phyloP scores from a whole-genome alignment of 2,797 vertebrate species.

The Ara ararauna region DNA sequence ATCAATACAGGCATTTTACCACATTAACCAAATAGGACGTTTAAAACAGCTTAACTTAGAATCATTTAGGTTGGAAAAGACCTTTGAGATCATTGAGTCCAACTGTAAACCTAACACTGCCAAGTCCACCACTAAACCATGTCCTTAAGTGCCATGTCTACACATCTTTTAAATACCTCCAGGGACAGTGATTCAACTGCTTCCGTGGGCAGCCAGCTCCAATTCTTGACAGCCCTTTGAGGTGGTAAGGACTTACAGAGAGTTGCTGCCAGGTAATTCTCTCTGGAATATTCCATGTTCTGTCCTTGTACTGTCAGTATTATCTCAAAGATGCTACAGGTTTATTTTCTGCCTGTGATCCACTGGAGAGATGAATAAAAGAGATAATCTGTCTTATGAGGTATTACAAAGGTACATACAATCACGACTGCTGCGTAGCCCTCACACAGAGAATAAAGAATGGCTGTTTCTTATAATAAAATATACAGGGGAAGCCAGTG shows the following conservation, averaged over 20 bases:
- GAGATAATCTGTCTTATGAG: accelerated
- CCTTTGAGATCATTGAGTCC: not conserved
- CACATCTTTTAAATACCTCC: not conserved
- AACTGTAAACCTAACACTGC: not conserved
- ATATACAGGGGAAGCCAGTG: not conserved
- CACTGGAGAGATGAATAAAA: not conserved
- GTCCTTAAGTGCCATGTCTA: not conserved
- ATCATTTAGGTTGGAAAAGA: not conserved
- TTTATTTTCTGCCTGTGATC: constrained; percentile 24
- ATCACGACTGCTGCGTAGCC: not conserved
- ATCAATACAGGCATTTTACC: constrained; percentile 18
- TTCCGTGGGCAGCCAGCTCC: not conserved
- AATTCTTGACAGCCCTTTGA: not conserved
- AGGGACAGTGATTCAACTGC: not conserved
- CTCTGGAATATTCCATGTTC: not conserved
- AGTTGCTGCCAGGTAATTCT: not conserved
- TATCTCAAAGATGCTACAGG: not conserved
- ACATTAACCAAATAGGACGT: not conserved
- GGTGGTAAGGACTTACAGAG: not conserved
- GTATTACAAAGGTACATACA: not conserved
- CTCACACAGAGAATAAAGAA: not conserved
- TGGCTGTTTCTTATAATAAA: not conserved
- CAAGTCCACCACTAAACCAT: not conserved
- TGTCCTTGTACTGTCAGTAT: not conserved
- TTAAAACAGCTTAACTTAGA: not conserved